A percentile compares a stretch with the other conserved stretches of the same genome.
Conservation (phyloP, 2,888 invertebrate genomes). For the Diogma glabrata region DNA sequence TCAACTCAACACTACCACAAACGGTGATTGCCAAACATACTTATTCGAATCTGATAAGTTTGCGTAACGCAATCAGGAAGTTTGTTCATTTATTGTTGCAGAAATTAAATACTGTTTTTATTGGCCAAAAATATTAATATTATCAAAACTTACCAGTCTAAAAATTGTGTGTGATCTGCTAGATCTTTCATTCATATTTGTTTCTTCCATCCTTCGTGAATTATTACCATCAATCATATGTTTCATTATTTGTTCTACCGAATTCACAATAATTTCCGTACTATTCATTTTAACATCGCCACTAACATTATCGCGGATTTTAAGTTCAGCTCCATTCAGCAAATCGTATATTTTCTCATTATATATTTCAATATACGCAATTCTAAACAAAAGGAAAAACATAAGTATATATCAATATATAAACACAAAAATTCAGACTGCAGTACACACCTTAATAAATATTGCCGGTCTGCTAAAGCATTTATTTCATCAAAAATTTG, state of each 20-base stretch:
- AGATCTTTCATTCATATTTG: slow-evolving; percentile 79
- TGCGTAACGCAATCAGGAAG: too few species aligned
- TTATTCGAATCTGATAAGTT: too few species aligned
- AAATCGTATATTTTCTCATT: slow-evolving; percentile 75
- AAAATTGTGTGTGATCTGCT: slow-evolving; percentile 85
- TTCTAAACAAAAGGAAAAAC: too few species aligned
- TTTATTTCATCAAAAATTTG: slow-evolving; percentile 58
- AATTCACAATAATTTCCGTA: slow-evolving; percentile 50
- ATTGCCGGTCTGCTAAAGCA: slow-evolving; percentile 52
- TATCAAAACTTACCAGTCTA: slow-evolving; percentile 54
- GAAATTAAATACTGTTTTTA: too few species aligned
- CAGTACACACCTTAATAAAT: slow-evolving; percentile 50
- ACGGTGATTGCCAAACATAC: too few species aligned
- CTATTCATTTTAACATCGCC: slow-evolving; percentile 53
- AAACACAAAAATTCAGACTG: too few species aligned
- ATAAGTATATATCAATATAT: too few species aligned
- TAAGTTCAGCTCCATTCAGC: slow-evolving; percentile 49
- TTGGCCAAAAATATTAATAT: too few species aligned
- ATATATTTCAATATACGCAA: slow-evolving; percentile 80
- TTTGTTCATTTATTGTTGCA: too few species aligned
- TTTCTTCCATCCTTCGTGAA: slow-evolving; percentile 62
- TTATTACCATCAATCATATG: slow-evolving; percentile 51
- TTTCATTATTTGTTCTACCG: slow-evolving; percentile 47
- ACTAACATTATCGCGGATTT: slow-evolving; percentile 48
- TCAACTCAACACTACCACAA: too few species aligned